Evolutionary conservation across 2,888 invertebrate species (phyloP), one percentile per base, ranked within the genome.

Genomic region (Chymomyza amoena): DNA sequence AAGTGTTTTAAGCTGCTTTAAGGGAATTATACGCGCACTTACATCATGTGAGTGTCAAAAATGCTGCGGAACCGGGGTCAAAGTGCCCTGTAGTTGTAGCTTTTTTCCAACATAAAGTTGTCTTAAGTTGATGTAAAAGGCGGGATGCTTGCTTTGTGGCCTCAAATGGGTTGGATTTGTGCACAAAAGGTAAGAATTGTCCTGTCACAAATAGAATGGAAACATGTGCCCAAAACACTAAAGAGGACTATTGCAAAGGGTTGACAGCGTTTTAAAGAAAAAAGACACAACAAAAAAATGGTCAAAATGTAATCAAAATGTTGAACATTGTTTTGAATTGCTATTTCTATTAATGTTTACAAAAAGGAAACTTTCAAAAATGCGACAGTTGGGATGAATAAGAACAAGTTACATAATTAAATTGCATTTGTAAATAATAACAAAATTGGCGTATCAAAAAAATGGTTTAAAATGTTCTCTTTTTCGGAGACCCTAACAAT

Each of bases 1-100:
- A 85, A 84, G 84, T 84, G 86, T 83, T 81, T 70, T 84, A 84
- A 84, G 84, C 84, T 81, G 79, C 84, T 84, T 84, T 88, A 86
- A 75, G 81, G 84, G 88, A 79, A 84, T 84, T 88, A 84, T 75
- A 73, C 66, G 62, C 72, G 75, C 79, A 77, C 84, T 79, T 86
- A 87, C 84, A 81, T 72, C 79, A 78, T 76, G 73, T 54, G 68
- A 70, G 68, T 68, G 71, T 65, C 62, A 71, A 56, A 56, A 16
- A 28, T 45, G 39, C 13, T 13, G 10, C 13, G 10, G 54, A 65
- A 28, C 64, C 73, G 61, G 79, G 78, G 69, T 77, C 86, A 83
- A 82, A 87, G 86, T 80, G 80, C 75, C 68, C 69, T 67, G 68
- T 77, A 87, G 81, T 78, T 87, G 66, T 77, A 87, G 83, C 83